These are phyloP conservation scores for Champsocephalus gunnari DNA, from an alignment of 2,797 vertebrate species.

Conservation along the genomic window DNA sequence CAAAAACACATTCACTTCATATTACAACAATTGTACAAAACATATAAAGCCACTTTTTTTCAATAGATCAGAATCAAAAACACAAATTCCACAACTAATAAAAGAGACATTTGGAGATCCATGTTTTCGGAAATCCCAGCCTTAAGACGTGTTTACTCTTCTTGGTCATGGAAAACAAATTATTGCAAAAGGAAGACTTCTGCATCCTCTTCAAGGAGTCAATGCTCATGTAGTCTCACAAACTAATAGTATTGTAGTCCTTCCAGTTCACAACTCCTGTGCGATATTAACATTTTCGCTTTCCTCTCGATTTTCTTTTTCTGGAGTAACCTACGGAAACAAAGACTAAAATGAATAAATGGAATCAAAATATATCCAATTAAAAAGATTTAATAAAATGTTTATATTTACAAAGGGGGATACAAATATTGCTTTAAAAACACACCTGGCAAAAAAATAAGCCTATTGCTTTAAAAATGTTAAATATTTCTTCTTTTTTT, in stretches of 20 bases:
- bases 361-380: conserved; percentile 9
- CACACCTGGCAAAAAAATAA: no score
- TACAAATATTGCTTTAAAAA: neutral
- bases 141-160: neutral
- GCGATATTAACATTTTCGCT: conserved; percentile 76
- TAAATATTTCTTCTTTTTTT: neutral
- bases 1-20: conserved; percentile 62
- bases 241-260: conserved; percentile 38
- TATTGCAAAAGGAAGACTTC: conserved; percentile 42
- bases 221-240: conserved; percentile 22
- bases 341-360: conserved; percentile 66
- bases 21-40: conserved; percentile 71
- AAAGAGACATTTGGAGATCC: conserved; percentile 64
- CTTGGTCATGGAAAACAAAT: conserved; percentile 25
- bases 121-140: conserved; percentile 36
- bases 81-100: conserved; percentile 42
- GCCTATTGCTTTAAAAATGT: conserved; percentile 18
- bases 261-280: conserved; percentile 46
- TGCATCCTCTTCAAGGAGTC: conserved; percentile 30
- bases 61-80: conserved; percentile 42
- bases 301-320: conserved; percentile 82
- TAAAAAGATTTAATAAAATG: conserved; percentile 39
- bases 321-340: conserved; percentile 76
- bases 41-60: conserved; percentile 64
- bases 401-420: neutral